A percentile compares a stretch with the other conserved stretches of the same genome.
Evolutionary conservation across 2,888 invertebrate genomes (phyloP).

Genomic region (Brachyptera putata): DNA sequence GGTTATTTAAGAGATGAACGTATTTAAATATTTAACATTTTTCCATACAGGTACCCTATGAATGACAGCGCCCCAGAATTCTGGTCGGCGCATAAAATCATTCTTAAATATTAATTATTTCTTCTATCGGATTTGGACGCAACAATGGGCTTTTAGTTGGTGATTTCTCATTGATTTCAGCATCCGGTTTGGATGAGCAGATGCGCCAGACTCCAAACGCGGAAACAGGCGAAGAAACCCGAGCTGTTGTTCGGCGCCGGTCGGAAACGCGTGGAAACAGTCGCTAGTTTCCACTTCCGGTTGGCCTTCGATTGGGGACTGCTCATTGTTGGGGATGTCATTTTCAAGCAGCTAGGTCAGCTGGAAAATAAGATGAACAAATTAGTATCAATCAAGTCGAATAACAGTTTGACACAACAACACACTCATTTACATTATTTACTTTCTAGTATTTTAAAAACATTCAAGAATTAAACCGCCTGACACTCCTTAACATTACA

Average conservation of each 20-base stretch:
- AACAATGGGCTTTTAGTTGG: neutral
- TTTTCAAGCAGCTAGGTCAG: constrained; percentile 1
- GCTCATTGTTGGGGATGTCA: neutral
- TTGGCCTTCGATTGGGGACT: constrained; percentile 6
- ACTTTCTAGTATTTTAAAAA: neutral
- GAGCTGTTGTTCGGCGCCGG: constrained; percentile 20
- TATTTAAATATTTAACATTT: constrained; percentile 10
- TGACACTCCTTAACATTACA: too few relatives aligned
- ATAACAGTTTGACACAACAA: neutral
- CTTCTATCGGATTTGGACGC: constrained; percentile 7
- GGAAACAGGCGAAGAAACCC: constrained; percentile 36
- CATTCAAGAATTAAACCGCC: constrained; percentile 4
- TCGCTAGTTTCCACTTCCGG: constrained; percentile 16
- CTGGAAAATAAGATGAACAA: neutral
- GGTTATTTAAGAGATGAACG: neutral
- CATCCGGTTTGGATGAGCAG: constrained; percentile 38
- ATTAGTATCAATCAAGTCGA: neutral
- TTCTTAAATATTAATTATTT: constrained; percentile 13
- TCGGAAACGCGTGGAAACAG: neutral
- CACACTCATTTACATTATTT: neutral
- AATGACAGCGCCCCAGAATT: constrained; percentile 6
- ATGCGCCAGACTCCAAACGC: constrained; percentile 38
- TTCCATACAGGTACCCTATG: constrained; percentile 10
- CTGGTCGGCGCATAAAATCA: constrained; percentile 12
- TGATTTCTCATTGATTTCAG: constrained; percentile 29